Evolutionary conservation across 2,888 invertebrate species (phyloP).

Genomic region (Emmelina monodactyla): DNA sequence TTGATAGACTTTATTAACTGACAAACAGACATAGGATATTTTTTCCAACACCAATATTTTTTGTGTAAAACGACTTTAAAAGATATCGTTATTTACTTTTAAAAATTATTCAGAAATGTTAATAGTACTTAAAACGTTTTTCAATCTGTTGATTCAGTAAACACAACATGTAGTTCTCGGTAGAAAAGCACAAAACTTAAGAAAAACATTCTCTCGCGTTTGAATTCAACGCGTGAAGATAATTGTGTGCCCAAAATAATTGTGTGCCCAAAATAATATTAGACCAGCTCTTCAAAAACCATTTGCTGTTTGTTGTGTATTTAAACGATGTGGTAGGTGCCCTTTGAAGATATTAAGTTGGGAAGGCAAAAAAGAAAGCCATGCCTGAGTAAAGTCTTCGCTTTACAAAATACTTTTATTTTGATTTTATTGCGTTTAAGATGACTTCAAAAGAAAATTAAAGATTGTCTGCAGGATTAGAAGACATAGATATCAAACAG

Average conservation of each 20-base stretch:
- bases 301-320: constrained; percentile 50
- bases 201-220: constrained; percentile 40
- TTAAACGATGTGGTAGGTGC: constrained; percentile 22
- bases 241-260: constrained; percentile 53
- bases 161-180: no score
- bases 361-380: not conserved
- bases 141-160: no score
- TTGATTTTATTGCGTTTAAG: not conserved
- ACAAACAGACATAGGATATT: no score
- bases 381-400: no score
- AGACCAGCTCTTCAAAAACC: constrained; percentile 50
- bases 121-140: no score
- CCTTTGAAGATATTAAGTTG: not conserved
- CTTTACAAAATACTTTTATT: not conserved
- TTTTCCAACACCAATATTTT: no score
- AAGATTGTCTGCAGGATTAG: constrained; percentile 18
- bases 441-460: constrained; percentile 4
- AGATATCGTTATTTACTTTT: no score
- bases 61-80: no score
- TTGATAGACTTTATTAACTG: no score
- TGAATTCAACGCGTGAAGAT: constrained; percentile 26
- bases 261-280: constrained; percentile 60
- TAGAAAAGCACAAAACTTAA: constrained; percentile 34
- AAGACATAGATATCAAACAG: no score
- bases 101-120: no score